Base-by-base conservation (phyloP, 2,113 vertebrate species). In the Hystrix cristata region DNA sequence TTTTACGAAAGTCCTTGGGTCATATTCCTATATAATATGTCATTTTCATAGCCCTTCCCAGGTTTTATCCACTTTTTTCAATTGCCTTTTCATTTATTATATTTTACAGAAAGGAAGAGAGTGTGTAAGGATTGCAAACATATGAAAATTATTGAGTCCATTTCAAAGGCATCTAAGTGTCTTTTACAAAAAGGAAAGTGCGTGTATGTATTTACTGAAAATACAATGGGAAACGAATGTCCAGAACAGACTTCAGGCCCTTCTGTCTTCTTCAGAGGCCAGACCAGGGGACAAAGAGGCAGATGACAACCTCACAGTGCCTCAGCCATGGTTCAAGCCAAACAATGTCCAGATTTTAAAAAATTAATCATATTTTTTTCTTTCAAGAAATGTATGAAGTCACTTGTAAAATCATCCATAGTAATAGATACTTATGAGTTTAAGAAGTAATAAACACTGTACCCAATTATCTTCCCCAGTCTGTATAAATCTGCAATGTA, bases 1-100 rank as follows among this genome's bases (percentile, higher is more conserved):
- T 95, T 98, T 97, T 92, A 97, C 93, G 87, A 53, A 89, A 94
- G 83, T 98, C 94, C 95, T 94, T 96, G 64, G 78, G 71, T 94
- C 87, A 85, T 76, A 94, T 5, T 96, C 76, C 60, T 82, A 34
- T 81, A 60, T 59, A 96, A 97, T 97, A 97, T 86, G 95, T 98
- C 93, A 98, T 92, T 97, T 97, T 98, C 78, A 95, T 81, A 86
- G 76, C 31, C 65, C 82, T 88, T 88, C 18, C 38, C 82, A 95
- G 64, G 21, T 86, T 93, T 94, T 46, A 29, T 21, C 9, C 27
- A 46, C 13, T n/a, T 90, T 92, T 86, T 85, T 31, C 43, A 97
- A 91, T 95, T 96, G 21, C 14, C 53, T 93, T 90, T 95, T 72
- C 55, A 91, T 84, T 88, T 90, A 59, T 74, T 94, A 80, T 87